These are phyloP conservation scores for Lamprotornis superbus DNA, from an alignment of 2,113 vertebrate genomes.

Conservation along the genomic window DNA sequence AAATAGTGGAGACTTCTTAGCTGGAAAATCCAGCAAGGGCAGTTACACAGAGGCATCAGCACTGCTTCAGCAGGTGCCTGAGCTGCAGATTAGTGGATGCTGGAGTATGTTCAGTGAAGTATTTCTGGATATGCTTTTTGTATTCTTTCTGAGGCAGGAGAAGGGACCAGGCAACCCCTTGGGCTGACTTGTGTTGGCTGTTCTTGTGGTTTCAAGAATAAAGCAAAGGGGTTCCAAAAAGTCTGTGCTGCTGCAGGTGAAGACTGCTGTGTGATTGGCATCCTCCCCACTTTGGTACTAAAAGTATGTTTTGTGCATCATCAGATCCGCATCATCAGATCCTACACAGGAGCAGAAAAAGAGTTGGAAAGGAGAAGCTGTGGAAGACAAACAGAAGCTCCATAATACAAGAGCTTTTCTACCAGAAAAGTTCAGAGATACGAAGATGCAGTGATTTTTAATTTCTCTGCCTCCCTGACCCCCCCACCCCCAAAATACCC, in stretches of 20 bases:
- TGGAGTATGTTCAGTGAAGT: neutral
- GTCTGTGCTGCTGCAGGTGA: neutral
- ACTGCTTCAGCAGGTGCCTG: neutral
- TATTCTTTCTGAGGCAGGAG: neutral
- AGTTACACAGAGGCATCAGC: neutral
- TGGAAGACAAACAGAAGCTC: neutral
- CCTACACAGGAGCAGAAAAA: neutral
- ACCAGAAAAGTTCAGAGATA: neutral
- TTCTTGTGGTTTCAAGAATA: neutral
- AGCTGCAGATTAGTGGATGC: neutral
- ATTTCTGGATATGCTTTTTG: neutral
- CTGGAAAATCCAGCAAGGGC: neutral
- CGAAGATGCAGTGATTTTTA: neutral
- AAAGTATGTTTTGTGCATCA: neutral
- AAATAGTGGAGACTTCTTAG: neutral
- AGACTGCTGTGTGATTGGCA: neutral
- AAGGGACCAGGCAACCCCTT: neutral
- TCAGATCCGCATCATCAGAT: rapidly evolving
- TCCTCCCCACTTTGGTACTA: neutral
- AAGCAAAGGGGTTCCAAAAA: neutral
- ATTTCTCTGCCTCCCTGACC: neutral
- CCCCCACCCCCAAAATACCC: neutral
- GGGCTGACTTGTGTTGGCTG: neutral
- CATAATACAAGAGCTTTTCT: neutral
- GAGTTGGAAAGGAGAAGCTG: neutral